Percentiles rank a stretch among this genome's conserved stretches.
These are phyloP conservation scores for Acrossocheilus wenchowensis DNA, from an alignment of 2,797 vertebrate genomes.

Conservation along the genomic window DNA sequence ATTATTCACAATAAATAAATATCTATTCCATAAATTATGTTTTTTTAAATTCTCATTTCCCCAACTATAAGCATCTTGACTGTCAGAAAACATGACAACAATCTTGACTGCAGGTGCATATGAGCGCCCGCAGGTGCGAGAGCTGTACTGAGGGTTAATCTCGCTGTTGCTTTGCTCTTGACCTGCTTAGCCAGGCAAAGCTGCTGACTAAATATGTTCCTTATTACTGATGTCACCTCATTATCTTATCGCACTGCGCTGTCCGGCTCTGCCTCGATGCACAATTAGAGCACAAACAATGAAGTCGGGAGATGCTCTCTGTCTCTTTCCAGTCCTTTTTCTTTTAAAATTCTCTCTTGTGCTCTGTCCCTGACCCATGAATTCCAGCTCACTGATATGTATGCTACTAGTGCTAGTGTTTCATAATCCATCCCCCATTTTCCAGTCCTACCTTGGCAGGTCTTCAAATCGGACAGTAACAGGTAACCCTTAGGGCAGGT, in stretches of 20 bases:
- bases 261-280: not conserved
- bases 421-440: not conserved
- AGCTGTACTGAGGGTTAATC: slow-evolving; percentile 29
- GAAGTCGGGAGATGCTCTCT: not conserved
- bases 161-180: slow-evolving; percentile 69
- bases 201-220: slow-evolving; percentile 79
- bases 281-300: slow-evolving; percentile 6
- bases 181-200: slow-evolving; percentile 74
- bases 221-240: slow-evolving; percentile 71
- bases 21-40: not conserved
- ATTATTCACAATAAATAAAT: not conserved
- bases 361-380: not conserved
- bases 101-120: not conserved
- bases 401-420: not conserved
- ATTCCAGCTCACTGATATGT: not conserved
- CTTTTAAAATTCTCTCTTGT: not conserved
- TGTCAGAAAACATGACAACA: slow-evolving; percentile 1
- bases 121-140: not conserved
- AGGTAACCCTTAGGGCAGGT: slow-evolving; percentile 88
- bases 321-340: not conserved
- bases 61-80: not conserved
- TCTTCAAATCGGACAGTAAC: slow-evolving; percentile 88
- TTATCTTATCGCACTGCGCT: slow-evolving; percentile 67
- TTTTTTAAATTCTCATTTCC: not conserved
- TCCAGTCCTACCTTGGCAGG: slow-evolving; percentile 82